Conservation (phyloP, 2,797 vertebrate genomes). For the Cryptoprocta ferox region DNA sequence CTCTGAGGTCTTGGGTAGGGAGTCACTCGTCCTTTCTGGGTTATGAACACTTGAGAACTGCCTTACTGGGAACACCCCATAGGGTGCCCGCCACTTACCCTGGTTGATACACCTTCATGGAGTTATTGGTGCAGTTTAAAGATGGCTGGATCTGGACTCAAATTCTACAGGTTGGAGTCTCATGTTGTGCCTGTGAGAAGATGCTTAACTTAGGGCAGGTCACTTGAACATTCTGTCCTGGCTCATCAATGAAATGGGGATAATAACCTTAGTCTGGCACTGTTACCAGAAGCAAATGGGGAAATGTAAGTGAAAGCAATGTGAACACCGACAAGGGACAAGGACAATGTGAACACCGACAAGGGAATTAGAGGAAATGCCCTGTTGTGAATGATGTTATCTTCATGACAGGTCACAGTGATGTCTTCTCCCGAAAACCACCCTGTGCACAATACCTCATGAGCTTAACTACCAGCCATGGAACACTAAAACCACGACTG, state of each 20-base stretch:
- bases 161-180: no score
- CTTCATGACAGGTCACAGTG: neutral
- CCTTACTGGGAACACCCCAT: neutral
- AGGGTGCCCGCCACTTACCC: rapidly evolving
- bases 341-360: neutral
- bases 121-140: neutral
- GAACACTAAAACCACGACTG: neutral
- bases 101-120: neutral
- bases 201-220: rapidly evolving
- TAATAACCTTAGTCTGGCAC: neutral
- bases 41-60: neutral
- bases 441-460: neutral
- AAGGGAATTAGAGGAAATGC: neutral
- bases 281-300: neutral
- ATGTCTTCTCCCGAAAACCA: neutral
- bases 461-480: neutral
- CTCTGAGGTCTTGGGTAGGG: neutral
- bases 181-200: neutral
- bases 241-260: neutral
- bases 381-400: neutral
- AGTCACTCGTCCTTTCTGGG: neutral
- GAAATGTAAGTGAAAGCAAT: neutral
- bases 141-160: neutral
- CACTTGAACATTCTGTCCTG: neutral
- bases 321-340: neutral